Base-by-base conservation (phyloP, 2,113 vertebrate genomes). In the Hassar affinis region DNA sequence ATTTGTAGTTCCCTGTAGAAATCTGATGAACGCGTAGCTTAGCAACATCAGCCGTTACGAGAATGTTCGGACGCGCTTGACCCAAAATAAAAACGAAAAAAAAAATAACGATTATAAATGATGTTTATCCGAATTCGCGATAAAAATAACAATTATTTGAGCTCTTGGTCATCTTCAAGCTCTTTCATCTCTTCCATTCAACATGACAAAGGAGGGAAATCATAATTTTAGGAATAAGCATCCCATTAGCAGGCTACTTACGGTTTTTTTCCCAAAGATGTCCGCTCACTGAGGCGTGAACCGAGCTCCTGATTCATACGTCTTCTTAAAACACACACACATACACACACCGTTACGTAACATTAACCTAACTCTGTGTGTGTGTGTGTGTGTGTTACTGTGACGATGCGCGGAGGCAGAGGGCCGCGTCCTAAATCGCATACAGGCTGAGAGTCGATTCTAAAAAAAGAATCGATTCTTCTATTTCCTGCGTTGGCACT, bases 331-430 rank as follows among this genome's bases (percentile, higher is more conserved):
- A n/a, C 69, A 72, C 68, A 64, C 61, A 35, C 27, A 64, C 61
- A 62, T 3, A 82, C 85, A 75, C 27, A 10, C 85, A 42, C 85
- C 84, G 76, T 93, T 92, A 91, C 90, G 90, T 92, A 92, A 92
- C 79, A 33, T 27, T 20, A 90, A 89, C 89, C 62, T 90, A 91
- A 91, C 85, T 74, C 71, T 85, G 79, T 5, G 91, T 89, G 89
- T 78, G 88, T 89, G 88, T 87, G n/a, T 54, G 17, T 61, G 84
- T 83, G 78, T 81, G 78, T 4, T 18, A 54, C 15, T 47, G 83
- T 84, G 75, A 79, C 68, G 2, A 89, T 87, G 22, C 17, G 76
- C n/a, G 78, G 49, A 17, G 11, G 17, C 12, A 30, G 6, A 47
- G 45, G 45, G 17, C 62, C 51, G n/a, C 27, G 78, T 80, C 49